Base-by-base conservation (phyloP, 2,113 vertebrate genomes). In the Sterrhoptilus dennistouni region DNA sequence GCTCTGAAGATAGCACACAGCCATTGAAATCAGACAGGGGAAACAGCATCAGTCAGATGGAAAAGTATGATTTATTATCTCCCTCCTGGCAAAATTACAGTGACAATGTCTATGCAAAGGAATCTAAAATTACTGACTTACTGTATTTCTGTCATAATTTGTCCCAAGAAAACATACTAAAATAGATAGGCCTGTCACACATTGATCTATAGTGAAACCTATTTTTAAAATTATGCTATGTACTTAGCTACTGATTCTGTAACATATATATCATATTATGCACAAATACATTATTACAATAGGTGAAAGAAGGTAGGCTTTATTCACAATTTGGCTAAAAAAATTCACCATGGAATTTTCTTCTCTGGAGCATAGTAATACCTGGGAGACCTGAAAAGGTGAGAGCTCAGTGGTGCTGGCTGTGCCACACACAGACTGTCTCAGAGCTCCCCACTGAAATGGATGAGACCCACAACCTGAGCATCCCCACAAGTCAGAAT, bases 31-130 rank as follows among this genome's bases (percentile, higher is more conserved):
- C 94, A 80, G 95, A 96, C 28, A 78, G 95, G 83, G n/a, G 89
- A 95, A 94, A 96, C 87, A 90, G 69, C 85, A 96, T 82, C 84
- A 96, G 80, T 93, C 94, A 96, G 79, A 96, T 95, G 75, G 85
- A 76, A 97, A 96, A 97, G 92, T 93, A 93, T 91, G 97, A 97
- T 96, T 96, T 97, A 97, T 97, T 96, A 94, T 94, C 94, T 95
- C 82, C 93, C 89, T 92, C 23, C 87, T 78, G 84, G 80, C 88
- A 87, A 97, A 97, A 95, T 79, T 94, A 81, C 74, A 94, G 87
- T 93, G 86, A 89, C 72, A 70, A 40, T 70, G 80, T 84, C 94
- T 96, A 59, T 93, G 96, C 84, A 90, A 86, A 89, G 85, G 92
- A 90, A 96, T 97, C 63, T 90, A 86, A 97, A 97, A 96, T 87